Evolutionary conservation across 1,140 invertebrate genomes (phyloP).

Genomic region (Lepidurus couesii): DNA sequence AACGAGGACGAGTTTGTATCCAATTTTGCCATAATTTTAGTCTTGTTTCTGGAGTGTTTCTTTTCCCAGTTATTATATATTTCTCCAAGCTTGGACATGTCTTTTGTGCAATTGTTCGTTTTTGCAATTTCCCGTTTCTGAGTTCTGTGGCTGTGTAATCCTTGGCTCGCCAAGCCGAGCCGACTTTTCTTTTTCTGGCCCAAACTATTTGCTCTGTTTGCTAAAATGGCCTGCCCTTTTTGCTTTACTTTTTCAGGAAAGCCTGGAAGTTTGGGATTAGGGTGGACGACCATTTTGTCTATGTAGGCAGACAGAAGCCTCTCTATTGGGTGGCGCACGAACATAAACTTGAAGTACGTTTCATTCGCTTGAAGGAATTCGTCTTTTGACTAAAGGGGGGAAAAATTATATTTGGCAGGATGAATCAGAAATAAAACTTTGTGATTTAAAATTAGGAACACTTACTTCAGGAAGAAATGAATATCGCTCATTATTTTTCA

Average conservation of each 20-base stretch:
- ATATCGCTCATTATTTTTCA: background rate
- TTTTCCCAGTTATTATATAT: background rate
- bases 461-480: background rate
- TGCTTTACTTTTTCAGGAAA: conserved; percentile 29
- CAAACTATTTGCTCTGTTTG: background rate
- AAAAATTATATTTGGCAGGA: background rate
- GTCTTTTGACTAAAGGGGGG: conserved; percentile 35
- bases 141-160: background rate
- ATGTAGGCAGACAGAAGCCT: conserved; percentile 42
- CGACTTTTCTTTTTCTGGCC: background rate
- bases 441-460: background rate
- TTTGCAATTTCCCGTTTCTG: background rate
- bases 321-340: conserved; percentile 43
- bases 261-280: background rate
- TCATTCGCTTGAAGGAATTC: conserved; percentile 38
- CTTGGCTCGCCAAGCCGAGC: too few species aligned
- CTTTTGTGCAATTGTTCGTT: background rate
- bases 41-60: background rate
- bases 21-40: background rate
- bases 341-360: conserved; percentile 42
- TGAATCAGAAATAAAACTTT: too few species aligned
- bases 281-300: conserved; percentile 39
- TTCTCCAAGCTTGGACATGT: background rate
- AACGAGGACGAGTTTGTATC: too few species aligned
- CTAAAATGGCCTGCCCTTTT: conserved; percentile 35